Percentiles rank a stretch among this genome's conserved stretches.
These are phyloP conservation scores for Eupristina koningsbergeri DNA, from an alignment of 1,140 invertebrate species.

Conservation along the genomic window DNA sequence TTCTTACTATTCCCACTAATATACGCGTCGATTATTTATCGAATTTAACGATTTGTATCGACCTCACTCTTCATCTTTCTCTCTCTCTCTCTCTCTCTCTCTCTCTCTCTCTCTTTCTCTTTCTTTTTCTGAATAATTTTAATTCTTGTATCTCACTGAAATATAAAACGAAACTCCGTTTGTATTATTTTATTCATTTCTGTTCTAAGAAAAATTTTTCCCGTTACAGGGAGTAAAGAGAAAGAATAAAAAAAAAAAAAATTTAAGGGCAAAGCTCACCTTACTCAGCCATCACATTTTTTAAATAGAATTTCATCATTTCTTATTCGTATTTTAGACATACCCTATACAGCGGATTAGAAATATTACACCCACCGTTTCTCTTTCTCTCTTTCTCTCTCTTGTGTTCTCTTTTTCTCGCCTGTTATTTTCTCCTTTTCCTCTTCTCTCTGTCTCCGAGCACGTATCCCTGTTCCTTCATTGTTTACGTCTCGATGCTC, in stretches of 20 bases:
- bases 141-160: background rate
- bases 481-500: slow-evolving; percentile 52
- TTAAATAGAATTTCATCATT: background rate
- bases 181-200: slow-evolving; percentile 26
- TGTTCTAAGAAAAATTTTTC: slow-evolving; percentile 52
- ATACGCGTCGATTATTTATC: slow-evolving; percentile 48
- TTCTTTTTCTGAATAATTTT: slow-evolving; percentile 11
- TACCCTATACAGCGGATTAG: slow-evolving; percentile 41
- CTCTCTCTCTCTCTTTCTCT: no score
- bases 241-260: background rate
- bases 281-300: no score
- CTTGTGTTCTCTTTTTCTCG: background rate
- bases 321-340: background rate
- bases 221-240: slow-evolving; percentile 35
- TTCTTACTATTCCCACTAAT: background rate
- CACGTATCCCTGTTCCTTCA: slow-evolving; percentile 35
- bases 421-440: background rate
- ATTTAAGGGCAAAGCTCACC: no score
- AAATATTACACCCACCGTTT: slow-evolving; percentile 43
- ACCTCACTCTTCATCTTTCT: no score
- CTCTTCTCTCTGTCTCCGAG: background rate
- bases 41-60: slow-evolving; percentile 22
- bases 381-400: background rate
- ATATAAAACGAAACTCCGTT: slow-evolving; percentile 6
- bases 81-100: no score